Conservation (phyloP, 2,113 vertebrate genomes). For the Brevimyrus niger region DNA sequence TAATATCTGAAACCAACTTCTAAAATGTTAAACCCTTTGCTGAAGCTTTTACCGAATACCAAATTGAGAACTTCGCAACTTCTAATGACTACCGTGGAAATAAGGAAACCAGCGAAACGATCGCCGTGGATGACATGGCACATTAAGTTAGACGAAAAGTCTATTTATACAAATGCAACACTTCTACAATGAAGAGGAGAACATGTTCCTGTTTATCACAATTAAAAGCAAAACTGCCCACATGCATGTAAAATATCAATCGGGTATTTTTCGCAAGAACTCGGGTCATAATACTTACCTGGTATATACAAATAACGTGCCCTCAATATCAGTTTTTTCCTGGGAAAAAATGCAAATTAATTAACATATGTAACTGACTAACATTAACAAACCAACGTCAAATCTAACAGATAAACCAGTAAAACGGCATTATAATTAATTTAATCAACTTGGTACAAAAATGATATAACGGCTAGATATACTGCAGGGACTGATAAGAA, state of each 20-base stretch:
- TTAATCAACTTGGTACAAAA: neutral
- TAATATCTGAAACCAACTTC: neutral
- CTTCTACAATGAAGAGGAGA: neutral
- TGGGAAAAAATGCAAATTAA: constrained; percentile 48
- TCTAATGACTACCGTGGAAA: neutral
- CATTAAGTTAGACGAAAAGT: neutral
- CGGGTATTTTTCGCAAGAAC: neutral
- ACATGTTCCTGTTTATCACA: neutral
- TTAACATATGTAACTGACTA: neutral
- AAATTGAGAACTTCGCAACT: neutral
- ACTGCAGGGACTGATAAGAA: neutral
- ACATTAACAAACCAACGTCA: neutral
- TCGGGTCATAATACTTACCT: constrained; percentile 65
- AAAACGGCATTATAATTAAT: neutral
- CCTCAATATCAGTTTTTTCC: constrained; percentile 97
- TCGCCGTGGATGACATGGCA: neutral
- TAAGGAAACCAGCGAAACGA: neutral
- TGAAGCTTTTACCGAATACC: neutral
- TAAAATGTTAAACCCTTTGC: neutral
- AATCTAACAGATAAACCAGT: neutral
- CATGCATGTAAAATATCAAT: neutral
- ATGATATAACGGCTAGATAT: neutral
- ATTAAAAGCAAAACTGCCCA: neutral
- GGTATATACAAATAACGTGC: constrained; percentile 90
- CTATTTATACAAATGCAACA: neutral